Evolutionary conservation across 2,113 vertebrate species (phyloP), one percentile per base, ranked within the genome.

Genomic region (Canis aureus): DNA sequence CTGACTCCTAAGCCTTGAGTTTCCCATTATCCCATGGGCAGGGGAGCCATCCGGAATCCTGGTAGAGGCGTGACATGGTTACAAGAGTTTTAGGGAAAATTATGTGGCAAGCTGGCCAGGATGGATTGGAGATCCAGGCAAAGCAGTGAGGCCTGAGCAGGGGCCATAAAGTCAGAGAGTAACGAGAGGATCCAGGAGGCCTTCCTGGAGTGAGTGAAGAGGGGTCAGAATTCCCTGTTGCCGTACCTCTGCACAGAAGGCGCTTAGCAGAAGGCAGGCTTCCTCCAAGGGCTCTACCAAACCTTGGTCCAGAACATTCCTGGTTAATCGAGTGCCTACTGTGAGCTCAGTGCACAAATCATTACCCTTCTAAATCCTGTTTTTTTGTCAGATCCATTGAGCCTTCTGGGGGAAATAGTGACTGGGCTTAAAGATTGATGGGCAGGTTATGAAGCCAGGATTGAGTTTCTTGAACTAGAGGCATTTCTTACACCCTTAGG

Each of bases 1-100:
- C 55, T 93, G 57, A 74, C 59, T 94, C n/a, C 13, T 64, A 85
- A 94, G 38, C 84, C 49, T 71, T 49, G 59, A 62, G 82, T 82
- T 89, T 16, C 82, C 69, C 43, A 19, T 62, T 85, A 82, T 69
- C 38, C 60, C 20, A 3, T 53, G 25, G 27, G 38, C 2, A 8
- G 1, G 15, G 17, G 22, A n/a, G 51, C 19, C 74, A 67, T n/a
- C 23, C 51, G 38, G 38, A 43, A 27, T 59, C 15, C 73, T 82
- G 35, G 78, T n/a, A 84, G 60, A 87, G 8, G 8, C 82, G 9
- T 27, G 11, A 25, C 22, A 11, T 79, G 59, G 49, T 74, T 80
- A 59, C 20, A 71, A 71, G 83, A 51, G 57, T 85, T 95, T 89
- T 55, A 53, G 22, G 60, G 69, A 71, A 79, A 92, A 62, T 91